Conservation (phyloP, 2,797 vertebrate species). For the Dipus sagitta region DNA sequence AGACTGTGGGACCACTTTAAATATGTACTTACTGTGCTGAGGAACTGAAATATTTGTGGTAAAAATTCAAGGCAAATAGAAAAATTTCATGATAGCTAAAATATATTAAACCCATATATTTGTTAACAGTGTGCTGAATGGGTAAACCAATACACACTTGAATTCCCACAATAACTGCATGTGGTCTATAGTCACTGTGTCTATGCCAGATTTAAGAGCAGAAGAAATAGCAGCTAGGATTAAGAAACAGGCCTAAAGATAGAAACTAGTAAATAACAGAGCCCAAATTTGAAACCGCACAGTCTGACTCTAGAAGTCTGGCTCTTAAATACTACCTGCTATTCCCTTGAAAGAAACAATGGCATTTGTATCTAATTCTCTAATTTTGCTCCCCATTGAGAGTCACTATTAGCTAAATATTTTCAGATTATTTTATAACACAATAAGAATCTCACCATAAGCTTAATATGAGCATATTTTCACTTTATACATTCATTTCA, state of each 20-base stretch:
- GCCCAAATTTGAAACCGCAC: background rate
- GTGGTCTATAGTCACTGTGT: background rate
- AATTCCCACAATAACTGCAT: background rate
- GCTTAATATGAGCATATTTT: slow-evolving; percentile 10
- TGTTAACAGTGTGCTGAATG: slow-evolving; percentile 15
- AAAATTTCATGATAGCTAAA: background rate
- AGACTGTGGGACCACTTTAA: background rate
- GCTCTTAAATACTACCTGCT: slow-evolving; percentile 33
- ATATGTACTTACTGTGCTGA: background rate
- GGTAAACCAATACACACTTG: background rate
- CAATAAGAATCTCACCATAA: background rate
- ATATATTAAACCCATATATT: background rate
- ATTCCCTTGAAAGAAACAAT: background rate
- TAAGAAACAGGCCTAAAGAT: background rate
- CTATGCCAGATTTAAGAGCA: slow-evolving; percentile 16
- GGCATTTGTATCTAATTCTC: background rate
- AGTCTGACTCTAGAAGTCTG: background rate
- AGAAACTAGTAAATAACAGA: slow-evolving; percentile 42
- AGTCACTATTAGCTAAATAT: background rate
- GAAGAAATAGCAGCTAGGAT: background rate
- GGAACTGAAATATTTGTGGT: slow-evolving; percentile 10
- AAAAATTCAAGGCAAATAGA: slow-evolving; percentile 16
- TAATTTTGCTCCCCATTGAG: background rate
- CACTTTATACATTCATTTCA: slow-evolving; percentile 6
- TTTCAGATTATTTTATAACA: background rate